Conservation (phyloP, 2,113 vertebrate species). For the Megaptera novaeangliae region DNA sequence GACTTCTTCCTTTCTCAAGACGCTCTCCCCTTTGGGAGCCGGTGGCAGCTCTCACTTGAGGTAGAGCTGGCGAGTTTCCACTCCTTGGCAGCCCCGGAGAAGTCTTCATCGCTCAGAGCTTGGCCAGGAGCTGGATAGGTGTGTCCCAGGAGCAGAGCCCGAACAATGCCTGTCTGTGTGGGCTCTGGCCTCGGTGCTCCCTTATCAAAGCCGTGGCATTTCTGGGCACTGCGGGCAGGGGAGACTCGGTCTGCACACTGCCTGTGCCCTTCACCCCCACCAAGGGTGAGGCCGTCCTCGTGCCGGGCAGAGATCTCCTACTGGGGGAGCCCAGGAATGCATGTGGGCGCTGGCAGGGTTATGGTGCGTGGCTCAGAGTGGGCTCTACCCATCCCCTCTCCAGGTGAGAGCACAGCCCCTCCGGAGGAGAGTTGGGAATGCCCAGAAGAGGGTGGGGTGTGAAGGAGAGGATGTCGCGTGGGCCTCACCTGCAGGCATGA, state of each 20-base stretch:
- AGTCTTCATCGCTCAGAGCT: background rate
- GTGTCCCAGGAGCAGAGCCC: background rate
- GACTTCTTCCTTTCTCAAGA: fast-evolving
- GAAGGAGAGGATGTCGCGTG: fast-evolving
- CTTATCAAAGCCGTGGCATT: background rate
- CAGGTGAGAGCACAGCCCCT: background rate
- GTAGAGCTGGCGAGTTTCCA: background rate
- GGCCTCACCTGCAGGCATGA: fast-evolving
- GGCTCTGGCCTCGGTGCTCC: background rate
- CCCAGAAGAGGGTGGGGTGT: background rate
- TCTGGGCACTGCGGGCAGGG: background rate
- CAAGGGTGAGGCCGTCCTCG: background rate
- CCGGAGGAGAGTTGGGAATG: background rate
- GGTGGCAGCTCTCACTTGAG: background rate
- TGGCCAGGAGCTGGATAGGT: background rate
- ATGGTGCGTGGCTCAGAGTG: background rate
- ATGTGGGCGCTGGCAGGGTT: background rate
- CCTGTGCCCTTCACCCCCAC: background rate
- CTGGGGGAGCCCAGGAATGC: background rate
- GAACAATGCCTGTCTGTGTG: background rate
- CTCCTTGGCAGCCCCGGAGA: background rate
- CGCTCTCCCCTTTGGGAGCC: fast-evolving
- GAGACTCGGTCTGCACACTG: background rate
- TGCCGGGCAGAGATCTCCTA: background rate
- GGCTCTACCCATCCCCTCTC: background rate